Evolutionary conservation across 1,140 invertebrate genomes (phyloP), one percentile per base, ranked within the genome.

Genomic region (Halyomorpha halys): DNA sequence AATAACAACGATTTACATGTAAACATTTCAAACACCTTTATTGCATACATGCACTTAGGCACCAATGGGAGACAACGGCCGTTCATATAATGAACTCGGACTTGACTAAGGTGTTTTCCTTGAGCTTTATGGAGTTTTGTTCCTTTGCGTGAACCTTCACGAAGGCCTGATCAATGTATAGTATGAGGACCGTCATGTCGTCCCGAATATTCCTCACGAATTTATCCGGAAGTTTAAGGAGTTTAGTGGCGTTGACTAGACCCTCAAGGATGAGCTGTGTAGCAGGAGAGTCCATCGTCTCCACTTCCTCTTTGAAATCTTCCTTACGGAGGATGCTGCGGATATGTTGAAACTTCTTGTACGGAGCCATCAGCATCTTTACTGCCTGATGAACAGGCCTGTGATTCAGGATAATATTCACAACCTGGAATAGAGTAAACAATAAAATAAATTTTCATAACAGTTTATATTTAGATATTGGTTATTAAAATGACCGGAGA

Each of bases 121-220:
- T 47, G 3, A 47, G 13, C 18, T 47, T 47, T 2, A 19, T 2
- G 19, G 47, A 2, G 1, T 49, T 16, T 11, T 6, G 1, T 13
- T 18, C 11, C 5, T 18, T 49, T 2, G 47, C 47, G 47, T 49
- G n/a, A 5, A 14, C n/a, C n/a, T 49, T 21, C 4, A 49, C 19
- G 47, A 6, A 21, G 47, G n/a, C 47, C 15, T 56, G 14, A 14
- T 56, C 53, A 6, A 56, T 19, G 23, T 56, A 56, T 2, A 56
- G 15, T 2, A 56, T 23, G 53, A 56, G 19, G 11, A 25, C 53
- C 4, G 53, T 56, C 23, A 56, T 56, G 23, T 56, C 53, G 53
- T 56, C 53, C 23, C 53, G 18, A 4, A 56, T 27, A 14, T 56
- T 56, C 53, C 53, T 56, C 8, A 56, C 23, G 23, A 23, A 56